Evolutionary conservation across 2,888 invertebrate species (phyloP).

Genomic region (Acrobasis repandana): DNA sequence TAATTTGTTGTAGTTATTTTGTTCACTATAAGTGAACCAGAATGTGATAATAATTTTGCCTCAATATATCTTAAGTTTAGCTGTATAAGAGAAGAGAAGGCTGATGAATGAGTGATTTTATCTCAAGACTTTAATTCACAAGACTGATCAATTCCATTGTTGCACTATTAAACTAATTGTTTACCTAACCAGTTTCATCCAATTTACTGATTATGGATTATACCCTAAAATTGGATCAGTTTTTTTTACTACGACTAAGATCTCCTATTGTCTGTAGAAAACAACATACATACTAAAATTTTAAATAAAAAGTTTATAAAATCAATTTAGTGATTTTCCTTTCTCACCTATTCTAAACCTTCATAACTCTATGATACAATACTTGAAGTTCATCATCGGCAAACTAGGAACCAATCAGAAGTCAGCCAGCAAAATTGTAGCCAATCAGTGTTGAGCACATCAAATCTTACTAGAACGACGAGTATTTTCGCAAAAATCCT

Average conservation of each 20-base stretch:
- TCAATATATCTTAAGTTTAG: neutral
- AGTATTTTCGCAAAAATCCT: neutral
- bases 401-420: constrained; percentile 27
- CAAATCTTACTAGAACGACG: neutral
- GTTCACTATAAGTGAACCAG: constrained; percentile 21
- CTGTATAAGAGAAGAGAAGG: neutral
- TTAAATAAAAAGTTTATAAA: neutral
- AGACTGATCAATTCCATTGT: constrained; percentile 25
- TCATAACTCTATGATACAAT: constrained; percentile 22
- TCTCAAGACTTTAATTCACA: constrained; percentile 23
- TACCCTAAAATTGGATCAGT: neutral
- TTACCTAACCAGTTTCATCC: constrained; percentile 19
- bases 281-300: constrained; percentile 12
- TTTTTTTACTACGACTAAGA: neutral
- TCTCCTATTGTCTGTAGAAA: constrained; percentile 3
- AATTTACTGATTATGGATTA: constrained; percentile 6
- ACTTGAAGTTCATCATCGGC: constrained; percentile 23
- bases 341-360: constrained; percentile 27
- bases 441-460: neutral
- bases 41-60: constrained; percentile 7
- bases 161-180: constrained; percentile 24
- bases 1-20: constrained; percentile 26
- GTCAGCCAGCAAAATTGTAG: constrained; percentile 12
- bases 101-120: constrained; percentile 25
- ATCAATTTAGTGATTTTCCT: constrained; percentile 19